Evolutionary conservation across 1,140 invertebrate species (phyloP), one percentile per base, ranked within the genome.

Genomic region (Psix sp.): DNA sequence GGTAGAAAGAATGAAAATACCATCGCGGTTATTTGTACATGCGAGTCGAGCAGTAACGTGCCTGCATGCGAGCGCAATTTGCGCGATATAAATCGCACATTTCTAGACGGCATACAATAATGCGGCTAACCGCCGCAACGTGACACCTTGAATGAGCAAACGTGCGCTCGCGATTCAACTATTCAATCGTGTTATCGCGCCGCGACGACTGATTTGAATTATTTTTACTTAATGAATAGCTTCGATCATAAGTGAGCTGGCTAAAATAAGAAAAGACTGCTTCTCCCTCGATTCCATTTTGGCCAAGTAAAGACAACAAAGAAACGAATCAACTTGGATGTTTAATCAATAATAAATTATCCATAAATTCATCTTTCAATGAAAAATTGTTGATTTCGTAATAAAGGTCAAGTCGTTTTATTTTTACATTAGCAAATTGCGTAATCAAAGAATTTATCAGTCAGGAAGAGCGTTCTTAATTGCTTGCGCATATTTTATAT

Each of bases 101-200:
- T 67, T 59, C 26, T 46, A 60, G 52, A 60, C 54, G 17, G 17
- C 39, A 46, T 46, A 59, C 52, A 60, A 52, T 52, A 59, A 68
- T 46, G 65, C 65, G 65, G 54, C 54, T 68, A 59, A 68, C 65
- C 65, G 46, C 39, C 26, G 54, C 65, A 59, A 68, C 54, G 46
- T 68, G 54, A 68, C 54, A 68, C 63, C 63, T 67, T 67, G 63
- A 67, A 67, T 67, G 63, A 67, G 31, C 45, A 26, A 67, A 49
- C 52, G 52, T 38, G 38, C 43, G 26, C 24, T 49, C 35, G 51
- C 62, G 51, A 49, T 57, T 49, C 42, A 46, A 35, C 62, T 57
- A 43, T 49, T 49, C 17, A 24, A 38, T 46, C 43, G 40, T 31
- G 17, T 18, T 35, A 29, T 31, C 9, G 38, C 17, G 11, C 31